These are phyloP conservation scores for Eupithecia insigniata DNA, from an alignment of 2,888 invertebrate species.

Conservation along the genomic window DNA sequence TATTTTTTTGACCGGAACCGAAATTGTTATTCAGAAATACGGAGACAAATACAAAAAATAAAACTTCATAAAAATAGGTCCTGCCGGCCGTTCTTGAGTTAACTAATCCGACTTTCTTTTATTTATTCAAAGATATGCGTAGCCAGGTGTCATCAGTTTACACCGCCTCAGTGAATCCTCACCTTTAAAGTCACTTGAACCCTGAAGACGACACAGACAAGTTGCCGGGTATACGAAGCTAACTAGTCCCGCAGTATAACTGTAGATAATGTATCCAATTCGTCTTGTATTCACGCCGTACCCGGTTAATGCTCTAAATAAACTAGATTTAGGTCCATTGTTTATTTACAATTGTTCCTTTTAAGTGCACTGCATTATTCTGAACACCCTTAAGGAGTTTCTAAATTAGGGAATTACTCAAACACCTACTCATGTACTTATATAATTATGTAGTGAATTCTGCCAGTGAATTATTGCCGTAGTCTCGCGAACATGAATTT, in stretches of 20 bases:
- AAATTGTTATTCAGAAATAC: too few relatives aligned
- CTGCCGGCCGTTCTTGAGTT: too few relatives aligned
- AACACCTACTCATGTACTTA: not conserved
- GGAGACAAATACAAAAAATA: too few relatives aligned
- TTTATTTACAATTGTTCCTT: conserved; percentile 56
- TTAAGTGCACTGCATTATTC: conserved; percentile 13
- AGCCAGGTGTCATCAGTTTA: not conserved
- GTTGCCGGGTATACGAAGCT: conserved; percentile 67
- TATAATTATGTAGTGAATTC: not conserved
- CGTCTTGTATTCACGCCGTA: conserved; percentile 67
- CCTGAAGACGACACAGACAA: conserved; percentile 64
- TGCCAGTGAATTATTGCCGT: not conserved
- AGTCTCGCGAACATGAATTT: not conserved
- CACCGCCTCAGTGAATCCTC: not conserved
- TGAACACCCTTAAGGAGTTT: conserved; percentile 3
- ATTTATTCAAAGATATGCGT: not conserved
- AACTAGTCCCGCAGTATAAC: conserved; percentile 66
- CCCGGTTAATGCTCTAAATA: conserved; percentile 58
- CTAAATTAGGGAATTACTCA: conserved; percentile 6
- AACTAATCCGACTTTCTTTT: too few relatives aligned
- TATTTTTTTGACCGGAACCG: too few relatives aligned
- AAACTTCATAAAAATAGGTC: too few relatives aligned
- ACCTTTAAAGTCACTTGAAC: conserved; percentile 34
- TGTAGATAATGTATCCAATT: conserved; percentile 69
- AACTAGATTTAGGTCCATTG: conserved; percentile 55